Conservation (phyloP, 2,113 vertebrate species). For the Arenaria interpres region DNA sequence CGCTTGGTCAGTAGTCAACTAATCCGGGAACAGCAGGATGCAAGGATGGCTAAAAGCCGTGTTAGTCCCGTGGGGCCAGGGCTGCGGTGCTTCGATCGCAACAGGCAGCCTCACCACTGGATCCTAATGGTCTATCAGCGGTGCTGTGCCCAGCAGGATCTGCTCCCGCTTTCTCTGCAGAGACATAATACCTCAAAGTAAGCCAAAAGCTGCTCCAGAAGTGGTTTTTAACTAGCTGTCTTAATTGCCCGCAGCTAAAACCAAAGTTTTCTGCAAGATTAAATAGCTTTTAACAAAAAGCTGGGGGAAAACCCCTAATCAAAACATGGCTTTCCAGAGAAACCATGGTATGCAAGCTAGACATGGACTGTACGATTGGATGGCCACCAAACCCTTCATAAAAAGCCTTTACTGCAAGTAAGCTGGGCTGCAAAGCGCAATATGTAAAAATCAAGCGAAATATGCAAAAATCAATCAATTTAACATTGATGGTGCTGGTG, state of each 20-base stretch:
- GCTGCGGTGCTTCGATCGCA: fast-evolving
- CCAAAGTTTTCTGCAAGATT: neutral
- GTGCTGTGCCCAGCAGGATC: neutral
- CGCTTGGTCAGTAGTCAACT: neutral
- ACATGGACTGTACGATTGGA: fast-evolving
- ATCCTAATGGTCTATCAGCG: neutral
- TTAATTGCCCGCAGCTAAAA: neutral
- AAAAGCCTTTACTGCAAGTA: neutral
- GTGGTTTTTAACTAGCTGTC: neutral
- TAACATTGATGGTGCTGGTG: neutral
- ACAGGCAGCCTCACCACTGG: neutral
- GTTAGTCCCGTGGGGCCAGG: fast-evolving
- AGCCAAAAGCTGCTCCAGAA: neutral
- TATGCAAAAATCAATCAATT: neutral
- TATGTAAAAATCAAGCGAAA: neutral
- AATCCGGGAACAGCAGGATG: neutral
- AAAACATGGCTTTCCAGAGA: neutral
- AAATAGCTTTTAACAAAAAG: neutral
- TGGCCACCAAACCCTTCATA: neutral
- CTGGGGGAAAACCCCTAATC: neutral
- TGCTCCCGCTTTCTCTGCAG: neutral
- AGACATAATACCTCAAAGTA: neutral
- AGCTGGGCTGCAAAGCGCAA: neutral
- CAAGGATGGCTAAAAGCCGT: neutral
- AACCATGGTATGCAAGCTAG: neutral